These are phyloP conservation scores for Saguinus midas DNA, from an alignment of 2,113 vertebrate species.

Conservation along the genomic window DNA sequence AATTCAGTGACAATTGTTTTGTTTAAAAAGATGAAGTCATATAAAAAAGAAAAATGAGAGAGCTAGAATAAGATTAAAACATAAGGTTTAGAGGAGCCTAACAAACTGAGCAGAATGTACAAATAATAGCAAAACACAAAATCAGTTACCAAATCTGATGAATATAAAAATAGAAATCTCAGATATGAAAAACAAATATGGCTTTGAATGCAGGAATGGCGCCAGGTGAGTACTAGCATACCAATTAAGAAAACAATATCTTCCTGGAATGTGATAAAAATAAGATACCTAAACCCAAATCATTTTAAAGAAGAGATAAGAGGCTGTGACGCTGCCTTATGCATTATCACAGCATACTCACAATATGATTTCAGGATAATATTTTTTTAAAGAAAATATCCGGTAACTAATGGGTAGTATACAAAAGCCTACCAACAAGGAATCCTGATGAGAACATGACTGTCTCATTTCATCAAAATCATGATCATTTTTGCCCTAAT, in stretches of 20 bases:
- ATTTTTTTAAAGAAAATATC: conserved; percentile 36
- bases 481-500: conserved; percentile 55
- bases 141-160: conserved; percentile 57
- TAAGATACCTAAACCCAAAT: conserved; percentile 7
- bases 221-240: conserved; percentile 38
- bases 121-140: conserved; percentile 63
- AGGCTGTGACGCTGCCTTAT: not conserved
- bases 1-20: conserved; percentile 67
- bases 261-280: conserved; percentile 48
- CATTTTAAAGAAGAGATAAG: conserved; percentile 18
- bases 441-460: conserved; percentile 29
- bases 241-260: conserved; percentile 62
- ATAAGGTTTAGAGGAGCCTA: conserved; percentile 23
- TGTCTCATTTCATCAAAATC: conserved; percentile 45
- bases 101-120: conserved; percentile 48
- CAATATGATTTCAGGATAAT: not conserved
- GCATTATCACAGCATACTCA: not conserved
- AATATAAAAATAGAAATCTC: conserved; percentile 67
- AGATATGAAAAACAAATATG: conserved; percentile 58
- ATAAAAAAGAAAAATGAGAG: conserved; percentile 51
- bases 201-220: conserved; percentile 24
- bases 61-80: conserved; percentile 63
- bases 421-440: conserved; percentile 6
- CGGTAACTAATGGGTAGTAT: not conserved
- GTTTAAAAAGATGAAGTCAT: conserved; percentile 39